These are phyloP conservation scores for Drosophila lacteicornis DNA, from an alignment of 1,140 invertebrate species.

Conservation along the genomic window DNA sequence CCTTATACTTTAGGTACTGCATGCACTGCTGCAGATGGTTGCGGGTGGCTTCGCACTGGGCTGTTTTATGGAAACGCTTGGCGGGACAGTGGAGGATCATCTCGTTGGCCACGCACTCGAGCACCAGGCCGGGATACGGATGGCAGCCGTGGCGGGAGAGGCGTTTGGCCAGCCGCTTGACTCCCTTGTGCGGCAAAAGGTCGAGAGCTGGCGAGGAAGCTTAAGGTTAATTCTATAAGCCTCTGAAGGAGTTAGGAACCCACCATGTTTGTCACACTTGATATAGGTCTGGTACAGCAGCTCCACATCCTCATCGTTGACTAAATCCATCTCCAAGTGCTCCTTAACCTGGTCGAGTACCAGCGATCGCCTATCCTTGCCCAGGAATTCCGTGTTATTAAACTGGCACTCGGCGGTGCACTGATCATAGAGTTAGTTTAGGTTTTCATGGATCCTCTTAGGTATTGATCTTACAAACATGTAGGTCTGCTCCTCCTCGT, in stretches of 20 bases:
- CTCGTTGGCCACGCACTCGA: conserved; percentile 69
- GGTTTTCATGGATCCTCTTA: no score
- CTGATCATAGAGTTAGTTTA: conserved; percentile 1
- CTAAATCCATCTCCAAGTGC: conserved; percentile 54
- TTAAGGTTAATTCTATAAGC: not conserved
- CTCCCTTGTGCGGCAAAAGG: conserved; percentile 38
- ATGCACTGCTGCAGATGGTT: conserved; percentile 52
- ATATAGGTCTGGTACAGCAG: conserved; percentile 59
- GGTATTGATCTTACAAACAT: conserved; percentile 59
- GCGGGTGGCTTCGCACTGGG: conserved; percentile 42
- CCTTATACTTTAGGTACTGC: conserved; percentile 47
- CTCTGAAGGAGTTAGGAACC: not conserved
- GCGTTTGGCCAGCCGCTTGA: conserved; percentile 38
- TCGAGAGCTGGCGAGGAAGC: conserved; percentile 22
- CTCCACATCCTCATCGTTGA: conserved; percentile 37
- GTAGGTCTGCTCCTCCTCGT: conserved; percentile 53
- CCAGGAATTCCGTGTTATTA: conserved; percentile 58
- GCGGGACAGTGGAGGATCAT: conserved; percentile 65
- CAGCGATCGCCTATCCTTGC: conserved; percentile 52
- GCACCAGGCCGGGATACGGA: conserved; percentile 59
- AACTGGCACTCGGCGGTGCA: conserved; percentile 64
- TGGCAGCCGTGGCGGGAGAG: conserved; percentile 46
- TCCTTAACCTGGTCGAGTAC: conserved; percentile 30
- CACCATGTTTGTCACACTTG: conserved; percentile 67
- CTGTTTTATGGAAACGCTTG: conserved; percentile 36